A percentile compares a stretch with the other conserved stretches of the same genome.
These are phyloP conservation scores for Dilophus febrilis DNA, from an alignment of 2,888 invertebrate species.

Conservation along the genomic window DNA sequence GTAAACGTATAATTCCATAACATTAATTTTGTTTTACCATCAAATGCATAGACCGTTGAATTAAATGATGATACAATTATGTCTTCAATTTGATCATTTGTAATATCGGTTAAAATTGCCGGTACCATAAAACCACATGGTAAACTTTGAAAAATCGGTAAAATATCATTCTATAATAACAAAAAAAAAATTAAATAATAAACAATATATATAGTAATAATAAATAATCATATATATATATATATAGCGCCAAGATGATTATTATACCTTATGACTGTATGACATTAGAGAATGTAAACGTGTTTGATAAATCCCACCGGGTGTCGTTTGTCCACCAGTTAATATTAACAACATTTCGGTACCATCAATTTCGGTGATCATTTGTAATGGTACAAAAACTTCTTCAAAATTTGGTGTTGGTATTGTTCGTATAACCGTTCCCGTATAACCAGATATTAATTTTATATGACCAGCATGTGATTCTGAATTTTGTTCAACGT, in stretches of 20 bases:
- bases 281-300: conserved; percentile 36
- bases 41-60: conserved; percentile 50
- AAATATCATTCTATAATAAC: conserved; percentile 18
- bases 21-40: conserved; percentile 45
- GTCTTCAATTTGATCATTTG: conserved; percentile 50
- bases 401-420: conserved; percentile 47
- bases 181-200: not conserved
- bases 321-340: conserved; percentile 54
- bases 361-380: conserved; percentile 41
- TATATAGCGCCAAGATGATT: not conserved
- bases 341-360: conserved; percentile 47
- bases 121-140: conserved; percentile 50
- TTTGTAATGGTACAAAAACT: conserved; percentile 55
- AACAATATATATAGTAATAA: not conserved
- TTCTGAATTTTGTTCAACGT: conserved; percentile 35
- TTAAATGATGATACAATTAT: conserved; percentile 57
- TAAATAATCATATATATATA: not conserved
- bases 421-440: conserved; percentile 41
- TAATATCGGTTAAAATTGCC: conserved; percentile 51
- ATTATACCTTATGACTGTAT: conserved; percentile 26
- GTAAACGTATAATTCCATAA: conserved; percentile 59
- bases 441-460: conserved; percentile 51
- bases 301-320: conserved; percentile 51
- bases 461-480: conserved; percentile 44
- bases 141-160: conserved; percentile 37